These are phyloP conservation scores for Agrotis exclamationis DNA, from an alignment of 2,888 invertebrate genomes.

Conservation along the genomic window DNA sequence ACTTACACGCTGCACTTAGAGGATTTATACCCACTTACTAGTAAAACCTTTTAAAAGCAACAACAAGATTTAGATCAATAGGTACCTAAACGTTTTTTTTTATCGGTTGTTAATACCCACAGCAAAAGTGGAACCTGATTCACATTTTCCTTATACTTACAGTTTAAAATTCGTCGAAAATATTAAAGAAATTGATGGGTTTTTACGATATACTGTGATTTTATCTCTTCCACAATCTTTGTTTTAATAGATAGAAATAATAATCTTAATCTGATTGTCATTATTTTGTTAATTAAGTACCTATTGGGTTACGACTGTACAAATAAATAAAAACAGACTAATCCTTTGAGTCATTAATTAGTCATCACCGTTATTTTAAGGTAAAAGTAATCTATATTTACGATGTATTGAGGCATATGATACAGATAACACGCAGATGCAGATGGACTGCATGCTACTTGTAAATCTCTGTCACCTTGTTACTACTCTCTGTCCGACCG, in stretches of 20 bases:
- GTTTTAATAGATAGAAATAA: slow-evolving; percentile 13
- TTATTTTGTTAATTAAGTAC: slow-evolving; percentile 1
- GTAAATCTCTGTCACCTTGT: no score
- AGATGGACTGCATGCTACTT: not conserved
- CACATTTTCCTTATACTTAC: slow-evolving; percentile 37
- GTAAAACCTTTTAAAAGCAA: slow-evolving; percentile 10
- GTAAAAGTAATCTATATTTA: not conserved
- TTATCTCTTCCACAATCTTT: not conserved
- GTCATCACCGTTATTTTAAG: slow-evolving; percentile 12
- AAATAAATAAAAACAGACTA: slow-evolving; percentile 10
- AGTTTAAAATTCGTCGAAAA: slow-evolving; percentile 3
- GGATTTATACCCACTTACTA: slow-evolving; percentile 10
- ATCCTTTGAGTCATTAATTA: slow-evolving; percentile 18
- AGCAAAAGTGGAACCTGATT: not conserved
- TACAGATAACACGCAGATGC: not conserved
- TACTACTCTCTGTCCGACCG: no score
- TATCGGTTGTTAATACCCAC: not conserved
- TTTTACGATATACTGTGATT: slow-evolving; percentile 15
- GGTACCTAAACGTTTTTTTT: not conserved
- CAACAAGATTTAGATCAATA: slow-evolving; percentile 12
- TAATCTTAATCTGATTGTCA: slow-evolving; percentile 24
- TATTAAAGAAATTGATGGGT: not conserved
- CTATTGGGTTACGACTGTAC: slow-evolving; percentile 10
- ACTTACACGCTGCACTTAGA: not conserved
- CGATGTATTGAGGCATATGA: not conserved